Evolutionary conservation across 2,113 vertebrate species (phyloP).

Genomic region (Charina bottae): DNA sequence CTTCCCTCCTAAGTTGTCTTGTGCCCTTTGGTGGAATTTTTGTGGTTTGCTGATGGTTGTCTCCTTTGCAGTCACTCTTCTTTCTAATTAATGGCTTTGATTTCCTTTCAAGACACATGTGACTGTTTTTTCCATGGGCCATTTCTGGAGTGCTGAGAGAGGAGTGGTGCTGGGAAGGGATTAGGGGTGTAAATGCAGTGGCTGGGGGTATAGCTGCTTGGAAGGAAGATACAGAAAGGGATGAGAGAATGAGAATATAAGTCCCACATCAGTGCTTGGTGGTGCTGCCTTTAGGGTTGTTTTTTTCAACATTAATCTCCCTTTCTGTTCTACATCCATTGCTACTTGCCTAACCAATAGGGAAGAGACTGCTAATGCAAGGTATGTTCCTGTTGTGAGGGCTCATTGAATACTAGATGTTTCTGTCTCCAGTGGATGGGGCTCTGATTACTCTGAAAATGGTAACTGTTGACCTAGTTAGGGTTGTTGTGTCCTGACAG

Average conservation of each 20-base stretch:
- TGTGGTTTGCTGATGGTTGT: neutral
- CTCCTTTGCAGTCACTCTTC: neutral
- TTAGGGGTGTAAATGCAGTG: neutral
- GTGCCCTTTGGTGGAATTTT: neutral
- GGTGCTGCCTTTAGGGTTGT: neutral
- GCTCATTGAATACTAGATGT: neutral
- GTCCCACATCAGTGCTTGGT: neutral
- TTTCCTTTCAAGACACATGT: neutral
- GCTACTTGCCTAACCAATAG: neutral
- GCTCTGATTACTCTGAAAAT: neutral
- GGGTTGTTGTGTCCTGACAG: neutral
- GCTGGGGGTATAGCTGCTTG: neutral
- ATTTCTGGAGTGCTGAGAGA: neutral
- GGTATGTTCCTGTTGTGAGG: neutral
- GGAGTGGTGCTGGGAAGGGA: neutral
- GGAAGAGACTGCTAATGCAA: neutral
- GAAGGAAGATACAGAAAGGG: neutral
- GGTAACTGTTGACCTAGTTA: neutral
- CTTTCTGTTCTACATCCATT: neutral
- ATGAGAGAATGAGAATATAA: neutral
- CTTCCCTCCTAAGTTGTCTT: neutral
- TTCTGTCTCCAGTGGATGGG: neutral
- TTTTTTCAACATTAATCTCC: neutral
- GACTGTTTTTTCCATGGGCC: neutral
- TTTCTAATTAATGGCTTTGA: neutral